A percentile compares a stretch with the other conserved stretches of the same genome.
These are phyloP conservation scores for Trichopria drosophilae DNA, from an alignment of 2,888 invertebrate species.

Conservation along the genomic window DNA sequence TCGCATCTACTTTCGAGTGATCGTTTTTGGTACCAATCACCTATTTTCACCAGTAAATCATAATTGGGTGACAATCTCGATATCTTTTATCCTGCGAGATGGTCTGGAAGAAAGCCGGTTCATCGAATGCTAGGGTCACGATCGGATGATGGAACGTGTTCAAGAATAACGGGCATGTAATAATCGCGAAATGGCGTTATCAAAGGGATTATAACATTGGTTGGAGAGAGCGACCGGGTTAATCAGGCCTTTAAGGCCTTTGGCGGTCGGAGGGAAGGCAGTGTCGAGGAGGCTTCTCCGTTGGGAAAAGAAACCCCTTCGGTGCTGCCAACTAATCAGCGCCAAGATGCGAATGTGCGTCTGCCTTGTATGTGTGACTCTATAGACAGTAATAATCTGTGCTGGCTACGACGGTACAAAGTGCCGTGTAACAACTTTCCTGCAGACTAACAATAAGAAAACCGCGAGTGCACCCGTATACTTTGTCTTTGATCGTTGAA, in stretches of 20 bases:
- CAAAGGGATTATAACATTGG: conserved; percentile 49
- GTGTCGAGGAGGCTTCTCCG: conserved; percentile 47
- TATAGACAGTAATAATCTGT: conserved; percentile 24
- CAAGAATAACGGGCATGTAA: conserved; percentile 36
- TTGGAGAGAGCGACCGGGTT: conserved; percentile 44
- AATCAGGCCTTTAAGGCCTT: conserved; percentile 52
- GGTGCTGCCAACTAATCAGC: conserved; percentile 53
- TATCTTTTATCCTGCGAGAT: no score
- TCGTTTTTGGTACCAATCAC: no score
- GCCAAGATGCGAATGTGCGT: conserved; percentile 40
- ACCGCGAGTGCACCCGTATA: no score
- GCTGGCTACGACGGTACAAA: conserved; percentile 4
- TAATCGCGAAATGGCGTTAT: conserved; percentile 45
- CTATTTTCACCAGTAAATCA: no score
- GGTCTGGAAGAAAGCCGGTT: conserved; percentile 1
- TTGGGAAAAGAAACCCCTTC: conserved; percentile 47
- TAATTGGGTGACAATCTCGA: no score
- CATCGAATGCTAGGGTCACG: conserved; percentile 20
- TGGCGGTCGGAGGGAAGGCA: conserved; percentile 38
- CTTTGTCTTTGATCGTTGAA: no score
- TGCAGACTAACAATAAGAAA: conserved; percentile 23
- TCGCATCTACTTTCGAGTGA: no score
- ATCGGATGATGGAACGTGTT: conserved; percentile 2
- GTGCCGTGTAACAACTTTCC: conserved; percentile 17
- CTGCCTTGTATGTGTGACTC: conserved; percentile 12